These are phyloP conservation scores for Chloroclysta siterata DNA, from an alignment of 2,888 invertebrate species.

Conservation along the genomic window DNA sequence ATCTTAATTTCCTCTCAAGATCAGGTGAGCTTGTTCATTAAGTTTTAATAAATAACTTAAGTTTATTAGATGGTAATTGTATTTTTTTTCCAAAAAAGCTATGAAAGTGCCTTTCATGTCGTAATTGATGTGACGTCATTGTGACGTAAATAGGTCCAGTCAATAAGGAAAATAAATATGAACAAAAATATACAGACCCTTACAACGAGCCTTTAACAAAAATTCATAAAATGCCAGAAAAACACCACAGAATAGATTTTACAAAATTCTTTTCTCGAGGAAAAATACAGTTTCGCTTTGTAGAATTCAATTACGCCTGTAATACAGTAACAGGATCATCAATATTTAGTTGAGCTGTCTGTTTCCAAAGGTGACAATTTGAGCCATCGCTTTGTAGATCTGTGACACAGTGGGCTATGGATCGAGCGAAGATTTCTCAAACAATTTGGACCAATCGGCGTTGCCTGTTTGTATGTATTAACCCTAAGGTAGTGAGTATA, in stretches of 20 bases:
- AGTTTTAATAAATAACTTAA: too few species aligned
- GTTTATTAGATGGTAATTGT: too few species aligned
- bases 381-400: not conserved
- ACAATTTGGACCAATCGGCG: too few species aligned
- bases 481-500: too few species aligned
- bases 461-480: too few species aligned
- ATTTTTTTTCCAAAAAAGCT: too few species aligned
- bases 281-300: constrained; percentile 1
- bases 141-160: too few species aligned
- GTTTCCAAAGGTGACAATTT: constrained; percentile 6
- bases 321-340: constrained; percentile 8
- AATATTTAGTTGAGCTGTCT: constrained; percentile 13
- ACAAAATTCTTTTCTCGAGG: not conserved
- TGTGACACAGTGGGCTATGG: not conserved
- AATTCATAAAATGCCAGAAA: not conserved
- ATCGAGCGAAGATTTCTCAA: not conserved
- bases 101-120: too few species aligned
- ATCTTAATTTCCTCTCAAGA: too few species aligned
- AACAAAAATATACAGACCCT: not conserved
- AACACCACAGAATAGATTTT: not conserved
- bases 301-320: constrained; percentile 8
- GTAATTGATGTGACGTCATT: too few species aligned
- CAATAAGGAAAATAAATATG: not conserved
- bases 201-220: not conserved
- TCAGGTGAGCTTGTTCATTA: too few species aligned